These are phyloP conservation scores for Danio rerio DNA, from an alignment of 2,113 vertebrate genomes.

Conservation along the genomic window DNA sequence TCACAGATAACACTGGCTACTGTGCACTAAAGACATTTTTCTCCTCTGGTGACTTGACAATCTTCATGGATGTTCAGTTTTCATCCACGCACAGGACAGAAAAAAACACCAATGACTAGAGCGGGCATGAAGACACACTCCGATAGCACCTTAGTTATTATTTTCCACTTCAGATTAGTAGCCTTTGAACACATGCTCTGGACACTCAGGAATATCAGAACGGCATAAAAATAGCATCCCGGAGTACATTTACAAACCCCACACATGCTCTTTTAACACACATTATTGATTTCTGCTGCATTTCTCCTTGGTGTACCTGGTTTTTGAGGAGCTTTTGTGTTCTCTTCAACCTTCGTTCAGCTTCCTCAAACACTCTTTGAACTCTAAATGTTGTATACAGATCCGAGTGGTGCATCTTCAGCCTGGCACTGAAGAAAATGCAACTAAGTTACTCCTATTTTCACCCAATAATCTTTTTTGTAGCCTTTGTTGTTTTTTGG, in stretches of 20 bases:
- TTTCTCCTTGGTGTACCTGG: neutral
- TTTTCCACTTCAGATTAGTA: neutral
- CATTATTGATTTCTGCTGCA: neutral
- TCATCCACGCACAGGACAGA: constrained; percentile 14
- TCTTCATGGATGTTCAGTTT: neutral
- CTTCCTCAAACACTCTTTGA: neutral
- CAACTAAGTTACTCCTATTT: constrained; percentile 9
- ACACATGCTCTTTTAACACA: constrained; percentile 13
- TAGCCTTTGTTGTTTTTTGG: constrained; percentile 4
- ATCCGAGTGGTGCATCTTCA: constrained; percentile 24
- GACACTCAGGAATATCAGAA: constrained; percentile 17
- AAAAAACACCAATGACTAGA: constrained; percentile 35
- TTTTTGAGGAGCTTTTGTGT: constrained; percentile 13
- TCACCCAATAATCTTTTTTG: constrained; percentile 8
- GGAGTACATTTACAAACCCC: constrained; percentile 10
- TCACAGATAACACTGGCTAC: constrained; percentile 33
- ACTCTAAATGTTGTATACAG: constrained; percentile 29
- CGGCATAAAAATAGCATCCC: constrained; percentile 1
- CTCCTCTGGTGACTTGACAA: neutral
- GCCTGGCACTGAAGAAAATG: constrained; percentile 39
- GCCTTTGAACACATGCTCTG: constrained; percentile 11
- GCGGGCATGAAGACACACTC: constrained; percentile 31
- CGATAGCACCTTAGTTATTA: constrained; percentile 4
- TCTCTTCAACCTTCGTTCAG: neutral
- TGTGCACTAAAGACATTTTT: neutral